phyloP scores from a whole-genome alignment of 2,888 invertebrate genomes.

The Synergus umbraculus region DNA sequence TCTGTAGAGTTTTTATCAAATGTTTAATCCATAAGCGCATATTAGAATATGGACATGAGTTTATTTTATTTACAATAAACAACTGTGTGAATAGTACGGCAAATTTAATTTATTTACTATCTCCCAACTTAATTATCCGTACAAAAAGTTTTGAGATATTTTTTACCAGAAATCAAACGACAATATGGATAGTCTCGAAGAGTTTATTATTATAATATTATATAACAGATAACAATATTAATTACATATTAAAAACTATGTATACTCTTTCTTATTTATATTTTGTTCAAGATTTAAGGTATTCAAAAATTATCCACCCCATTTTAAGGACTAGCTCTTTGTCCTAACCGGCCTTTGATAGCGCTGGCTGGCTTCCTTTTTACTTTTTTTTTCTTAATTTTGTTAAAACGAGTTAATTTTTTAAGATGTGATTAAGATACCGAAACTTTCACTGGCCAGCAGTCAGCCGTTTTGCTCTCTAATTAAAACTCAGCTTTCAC shows the following conservation, averaged over 20 bases:
- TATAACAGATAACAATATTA: conserved; percentile 54
- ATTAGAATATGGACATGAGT: conserved; percentile 34
- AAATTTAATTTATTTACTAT: not conserved
- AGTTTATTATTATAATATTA: conserved; percentile 52
- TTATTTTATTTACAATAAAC: conserved; percentile 41
- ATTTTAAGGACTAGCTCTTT: conserved; percentile 56
- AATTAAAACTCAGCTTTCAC: not conserved
- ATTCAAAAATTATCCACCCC: conserved; percentile 12
- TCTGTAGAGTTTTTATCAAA: conserved; percentile 39
- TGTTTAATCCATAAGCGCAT: conserved; percentile 33
- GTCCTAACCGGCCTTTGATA: conserved; percentile 47
- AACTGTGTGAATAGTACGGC: conserved; percentile 28
- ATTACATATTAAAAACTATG: conserved; percentile 49
- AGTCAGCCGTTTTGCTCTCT: not conserved
- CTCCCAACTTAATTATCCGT: not conserved
- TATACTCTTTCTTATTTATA: conserved; percentile 52
- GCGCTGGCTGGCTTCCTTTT: not conserved
- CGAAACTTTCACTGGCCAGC: not conserved
- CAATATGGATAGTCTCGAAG: conserved; percentile 46
- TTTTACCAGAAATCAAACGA: not conserved
- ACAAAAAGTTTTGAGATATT: too few species aligned
- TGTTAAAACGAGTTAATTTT: not conserved
- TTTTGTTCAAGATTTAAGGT: conserved; percentile 35
- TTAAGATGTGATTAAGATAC: not conserved
- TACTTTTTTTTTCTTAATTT: not conserved